phyloP scores from a whole-genome alignment of 1,140 invertebrate genomes.

The Hypothenemus hampei region DNA sequence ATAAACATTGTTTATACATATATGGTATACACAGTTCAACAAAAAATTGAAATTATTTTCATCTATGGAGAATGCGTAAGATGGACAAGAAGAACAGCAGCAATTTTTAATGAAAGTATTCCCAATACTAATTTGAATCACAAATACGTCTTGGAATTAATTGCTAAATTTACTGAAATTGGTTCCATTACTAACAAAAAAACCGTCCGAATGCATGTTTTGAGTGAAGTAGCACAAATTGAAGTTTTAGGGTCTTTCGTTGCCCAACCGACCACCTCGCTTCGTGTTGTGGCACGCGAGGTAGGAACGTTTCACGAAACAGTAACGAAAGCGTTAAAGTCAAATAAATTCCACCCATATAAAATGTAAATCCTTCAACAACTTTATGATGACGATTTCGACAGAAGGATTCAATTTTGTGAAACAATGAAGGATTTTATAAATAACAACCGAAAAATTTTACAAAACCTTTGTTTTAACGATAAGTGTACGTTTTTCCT shows the following conservation, averaged over 20 bases:
- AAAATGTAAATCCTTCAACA: neutral
- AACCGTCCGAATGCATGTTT: no score
- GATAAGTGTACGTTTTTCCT: no score
- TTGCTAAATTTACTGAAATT: no score
- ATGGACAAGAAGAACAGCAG: neutral
- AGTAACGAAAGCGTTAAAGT: no score
- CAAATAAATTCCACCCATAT: no score
- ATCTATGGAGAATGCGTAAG: no score
- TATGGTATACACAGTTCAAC: neutral
- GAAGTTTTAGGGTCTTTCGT: neutral
- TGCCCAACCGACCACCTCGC: neutral
- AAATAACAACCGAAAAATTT: neutral
- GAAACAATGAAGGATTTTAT: neutral
- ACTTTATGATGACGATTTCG: neutral
- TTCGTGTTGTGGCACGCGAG: neutral
- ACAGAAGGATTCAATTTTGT: no score
- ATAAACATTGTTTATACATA: neutral
- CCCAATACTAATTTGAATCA: no score
- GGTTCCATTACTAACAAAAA: no score
- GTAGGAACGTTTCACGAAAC: neutral
- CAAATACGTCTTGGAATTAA: neutral
- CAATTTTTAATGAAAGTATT: neutral
- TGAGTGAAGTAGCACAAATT: neutral
- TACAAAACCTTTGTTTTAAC: no score
- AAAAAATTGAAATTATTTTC: neutral